Evolutionary conservation across 2,797 vertebrate genomes (phyloP), one percentile per base, ranked within the genome.

Genomic region (Poeciliopsis gracilis): DNA sequence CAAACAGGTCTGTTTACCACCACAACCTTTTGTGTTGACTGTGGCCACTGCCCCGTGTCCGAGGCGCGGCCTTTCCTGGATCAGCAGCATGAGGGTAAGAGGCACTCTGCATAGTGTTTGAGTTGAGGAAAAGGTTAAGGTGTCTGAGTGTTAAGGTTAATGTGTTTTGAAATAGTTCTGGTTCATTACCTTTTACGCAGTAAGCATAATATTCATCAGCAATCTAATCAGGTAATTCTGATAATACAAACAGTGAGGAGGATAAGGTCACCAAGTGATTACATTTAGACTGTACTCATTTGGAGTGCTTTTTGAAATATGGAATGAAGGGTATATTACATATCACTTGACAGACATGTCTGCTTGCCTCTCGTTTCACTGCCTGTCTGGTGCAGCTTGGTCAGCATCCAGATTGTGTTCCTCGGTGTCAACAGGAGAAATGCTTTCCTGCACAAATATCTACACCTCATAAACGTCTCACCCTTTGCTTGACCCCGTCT

Each of bases 391-490:
- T 88, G 89, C 83, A 79, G 84, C 87, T 91, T 86, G 75, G 85
- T 90, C 91, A 91, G 92, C 77, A 89, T 89, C 86, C 89, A 90
- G 91, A 85, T 91, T 75, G 82, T 71, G 77, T 91, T 90, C 87
- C 88, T 89, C 89, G 84, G 86, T 89, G 91, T 94, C 92, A 93
- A 92, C 88, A 91, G 80, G 80, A 91, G 87, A 90, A 92, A 93
- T 91, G 94, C 90, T 90, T 94, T 91, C 90, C 90, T 90, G 92
- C 89, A 89, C 92, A 94, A 95, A 95, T 93, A 93, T 93, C 91
- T 91, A 88, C 94, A 96, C 93, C 93, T 94, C 93, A 93, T 95
- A 95, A 95, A 96, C 88, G 92, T 95, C 94, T 94, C 90, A 70
- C 91, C 93, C 90, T 91, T 91, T 83, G 88, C 80, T 90, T 89